phyloP scores from a whole-genome alignment of 2,888 invertebrate genomes.

The Emmelina monodactyla region DNA sequence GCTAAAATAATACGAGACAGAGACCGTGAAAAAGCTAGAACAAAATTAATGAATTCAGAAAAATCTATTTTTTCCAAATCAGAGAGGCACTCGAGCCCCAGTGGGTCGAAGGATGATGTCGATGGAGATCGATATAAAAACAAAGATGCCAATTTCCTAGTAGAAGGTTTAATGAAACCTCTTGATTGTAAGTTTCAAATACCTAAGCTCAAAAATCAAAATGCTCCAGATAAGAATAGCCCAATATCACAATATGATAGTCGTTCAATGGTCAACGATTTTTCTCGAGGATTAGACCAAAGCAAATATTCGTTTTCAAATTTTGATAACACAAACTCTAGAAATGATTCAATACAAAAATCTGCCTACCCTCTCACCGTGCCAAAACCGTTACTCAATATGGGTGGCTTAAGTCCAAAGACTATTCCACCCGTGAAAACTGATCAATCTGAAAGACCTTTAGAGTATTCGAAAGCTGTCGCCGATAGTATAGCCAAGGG shows the following conservation, averaged over 20 bases:
- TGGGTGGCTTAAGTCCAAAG: conserved; percentile 54
- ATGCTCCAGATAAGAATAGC: conserved; percentile 52
- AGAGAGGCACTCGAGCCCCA: conserved; percentile 73
- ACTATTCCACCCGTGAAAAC: conserved; percentile 32
- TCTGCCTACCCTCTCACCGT: conserved; percentile 52
- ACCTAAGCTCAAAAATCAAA: conserved; percentile 73
- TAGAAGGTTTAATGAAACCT: conserved; percentile 80
- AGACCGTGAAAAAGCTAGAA: conserved; percentile 66
- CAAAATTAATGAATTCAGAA: conserved; percentile 67
- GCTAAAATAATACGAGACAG: conserved; percentile 65
- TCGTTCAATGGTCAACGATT: conserved; percentile 53
- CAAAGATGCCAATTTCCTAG: conserved; percentile 70
- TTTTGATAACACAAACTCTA: conserved; percentile 39
- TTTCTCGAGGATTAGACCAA: conserved; percentile 46
- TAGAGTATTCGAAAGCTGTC: conserved; percentile 44
- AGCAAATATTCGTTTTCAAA: conserved; percentile 54
- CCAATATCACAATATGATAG: conserved; percentile 47
- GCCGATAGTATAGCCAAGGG: conserved; percentile 46
- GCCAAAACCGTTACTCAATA: conserved; percentile 51
- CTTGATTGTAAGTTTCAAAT: conserved; percentile 87
- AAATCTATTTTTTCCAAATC: conserved; percentile 72
- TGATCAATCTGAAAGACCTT: conserved; percentile 37
- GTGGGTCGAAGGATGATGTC: conserved; percentile 69
- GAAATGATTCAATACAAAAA: conserved; percentile 48
- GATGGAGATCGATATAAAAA: conserved; percentile 71